Evolutionary conservation across 2,888 invertebrate species (phyloP).

Genomic region (Tupiocoris notatus): DNA sequence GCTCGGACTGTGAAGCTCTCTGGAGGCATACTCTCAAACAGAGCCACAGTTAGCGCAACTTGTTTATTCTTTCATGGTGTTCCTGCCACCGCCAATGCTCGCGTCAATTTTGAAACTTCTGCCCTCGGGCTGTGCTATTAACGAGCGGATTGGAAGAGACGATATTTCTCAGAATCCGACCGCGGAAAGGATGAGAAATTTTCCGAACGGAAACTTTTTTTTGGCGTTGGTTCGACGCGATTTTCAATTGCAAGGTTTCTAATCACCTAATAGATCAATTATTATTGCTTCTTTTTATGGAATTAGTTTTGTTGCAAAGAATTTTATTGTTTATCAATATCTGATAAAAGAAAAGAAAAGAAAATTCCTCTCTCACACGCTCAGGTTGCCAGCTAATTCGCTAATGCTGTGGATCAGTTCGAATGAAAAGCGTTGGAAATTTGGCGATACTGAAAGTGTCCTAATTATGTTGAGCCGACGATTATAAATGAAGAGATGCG

Average conservation of each 20-base stretch:
- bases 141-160: not conserved
- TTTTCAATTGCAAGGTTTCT: too few relatives aligned
- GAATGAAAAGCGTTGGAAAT: not conserved
- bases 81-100: not conserved
- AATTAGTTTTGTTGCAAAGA: too few relatives aligned
- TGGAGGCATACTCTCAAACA: not conserved
- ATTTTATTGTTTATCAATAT: too few relatives aligned
- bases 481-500: slow-evolving; percentile 10
- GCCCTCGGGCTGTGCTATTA: too few relatives aligned
- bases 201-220: too few relatives aligned
- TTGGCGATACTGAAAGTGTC: not conserved
- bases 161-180: not conserved
- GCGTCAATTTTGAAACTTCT: not conserved
- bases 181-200: not conserved
- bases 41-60: not conserved
- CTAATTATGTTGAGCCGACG: not conserved
- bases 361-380: too few relatives aligned
- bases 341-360: too few relatives aligned
- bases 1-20: not conserved
- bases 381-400: too few relatives aligned
- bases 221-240: too few relatives aligned
- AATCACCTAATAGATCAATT: too few relatives aligned
- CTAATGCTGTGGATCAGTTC: too few relatives aligned
- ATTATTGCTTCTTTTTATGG: too few relatives aligned
- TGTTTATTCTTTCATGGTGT: not conserved